phyloP scores from a whole-genome alignment of 2,797 vertebrate genomes.

The Epinephelus malabaricus region DNA sequence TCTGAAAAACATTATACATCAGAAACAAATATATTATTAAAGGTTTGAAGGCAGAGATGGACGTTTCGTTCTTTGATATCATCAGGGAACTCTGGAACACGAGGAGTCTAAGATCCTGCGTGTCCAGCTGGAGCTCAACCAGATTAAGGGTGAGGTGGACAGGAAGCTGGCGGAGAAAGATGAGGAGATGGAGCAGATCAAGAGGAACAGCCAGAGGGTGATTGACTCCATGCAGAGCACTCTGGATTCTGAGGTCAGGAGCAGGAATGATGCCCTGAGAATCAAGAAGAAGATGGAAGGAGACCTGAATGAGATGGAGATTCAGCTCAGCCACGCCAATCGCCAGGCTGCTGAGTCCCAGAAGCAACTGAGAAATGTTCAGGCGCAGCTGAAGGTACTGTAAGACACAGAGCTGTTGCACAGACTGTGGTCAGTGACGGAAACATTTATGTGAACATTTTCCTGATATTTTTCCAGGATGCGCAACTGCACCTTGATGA shows the following conservation, averaged over 20 bases:
- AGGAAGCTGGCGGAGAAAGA: constrained; percentile 91
- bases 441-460: not conserved
- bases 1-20: too few relatives aligned
- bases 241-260: constrained; percentile 90
- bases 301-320: constrained; percentile 91
- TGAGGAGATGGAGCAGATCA: constrained; percentile 92
- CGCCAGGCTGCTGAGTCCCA: constrained; percentile 85
- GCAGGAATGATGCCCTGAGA: constrained; percentile 91
- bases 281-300: constrained; percentile 95
- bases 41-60: not conserved
- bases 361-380: too few relatives aligned
- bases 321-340: constrained; percentile 91
- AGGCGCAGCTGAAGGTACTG: too few relatives aligned
- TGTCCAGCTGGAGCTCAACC: constrained; percentile 91
- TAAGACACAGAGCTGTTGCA: not conserved
- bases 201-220: constrained; percentile 90
- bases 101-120: constrained; percentile 92
- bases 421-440: not conserved
- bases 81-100: constrained; percentile 89
- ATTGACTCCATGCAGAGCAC: constrained; percentile 88
- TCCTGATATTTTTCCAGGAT: constrained; percentile 75
- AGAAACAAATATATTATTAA: not conserved
- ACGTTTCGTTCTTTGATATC: not conserved
- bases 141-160: constrained; percentile 91
- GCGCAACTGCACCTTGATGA: constrained; percentile 91